These are phyloP conservation scores for Butorides virescens DNA, from an alignment of 2,113 vertebrate species.

Conservation along the genomic window DNA sequence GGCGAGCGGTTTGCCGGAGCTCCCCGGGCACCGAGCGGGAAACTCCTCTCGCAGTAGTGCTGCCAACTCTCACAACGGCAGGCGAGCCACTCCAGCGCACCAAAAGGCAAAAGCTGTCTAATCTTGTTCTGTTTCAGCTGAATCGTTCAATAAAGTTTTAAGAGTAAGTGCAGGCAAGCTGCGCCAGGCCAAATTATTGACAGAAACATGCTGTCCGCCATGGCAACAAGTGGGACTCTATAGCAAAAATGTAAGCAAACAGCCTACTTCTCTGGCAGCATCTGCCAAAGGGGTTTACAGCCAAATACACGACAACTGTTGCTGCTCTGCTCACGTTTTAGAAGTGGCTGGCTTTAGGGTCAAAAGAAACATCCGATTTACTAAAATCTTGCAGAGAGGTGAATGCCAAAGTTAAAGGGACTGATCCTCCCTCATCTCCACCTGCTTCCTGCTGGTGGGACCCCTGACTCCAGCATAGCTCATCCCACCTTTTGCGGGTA, in stretches of 20 bases:
- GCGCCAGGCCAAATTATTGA: slow-evolving; percentile 78
- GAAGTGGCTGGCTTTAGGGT: slow-evolving; percentile 10
- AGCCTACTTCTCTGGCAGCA: slow-evolving; percentile 64
- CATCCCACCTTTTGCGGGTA: not conserved
- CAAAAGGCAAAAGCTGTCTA: slow-evolving; percentile 72
- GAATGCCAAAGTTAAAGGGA: not conserved
- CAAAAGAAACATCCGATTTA: slow-evolving; percentile 44
- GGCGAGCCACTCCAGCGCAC: slow-evolving; percentile 62
- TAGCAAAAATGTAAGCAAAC: slow-evolving; percentile 79
- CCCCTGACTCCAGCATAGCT: not conserved
- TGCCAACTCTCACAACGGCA: slow-evolving; percentile 52
- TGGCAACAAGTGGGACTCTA: slow-evolving; percentile 79
- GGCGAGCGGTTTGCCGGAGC: slow-evolving; percentile 13
- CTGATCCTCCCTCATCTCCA: not conserved
- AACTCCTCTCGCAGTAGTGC: slow-evolving; percentile 55
- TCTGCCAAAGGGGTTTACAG: slow-evolving; percentile 70
- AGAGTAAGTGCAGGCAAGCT: slow-evolving; percentile 70
- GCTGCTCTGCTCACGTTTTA: slow-evolving; percentile 23
- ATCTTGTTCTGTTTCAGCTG: slow-evolving; percentile 68
- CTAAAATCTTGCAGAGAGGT: not conserved
- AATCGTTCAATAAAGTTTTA: slow-evolving; percentile 73
- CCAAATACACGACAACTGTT: slow-evolving; percentile 60
- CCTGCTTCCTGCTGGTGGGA: not conserved
- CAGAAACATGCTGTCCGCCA: slow-evolving; percentile 77
- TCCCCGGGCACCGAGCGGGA: not conserved